Evolutionary conservation across 2,113 vertebrate species (phyloP).

Genomic region (Gulo gulo): DNA sequence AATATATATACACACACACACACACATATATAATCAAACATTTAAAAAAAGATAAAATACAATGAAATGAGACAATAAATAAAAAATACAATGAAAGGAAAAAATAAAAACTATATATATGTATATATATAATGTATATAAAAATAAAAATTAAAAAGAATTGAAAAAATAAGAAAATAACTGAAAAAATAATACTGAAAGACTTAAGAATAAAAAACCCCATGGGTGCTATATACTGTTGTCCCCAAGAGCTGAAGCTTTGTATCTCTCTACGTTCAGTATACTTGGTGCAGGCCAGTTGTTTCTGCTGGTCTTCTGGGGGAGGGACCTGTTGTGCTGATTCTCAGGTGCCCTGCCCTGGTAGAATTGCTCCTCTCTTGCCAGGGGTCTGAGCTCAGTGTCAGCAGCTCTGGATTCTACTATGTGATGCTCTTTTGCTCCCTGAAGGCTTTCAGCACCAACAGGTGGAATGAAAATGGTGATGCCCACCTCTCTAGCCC

Average conservation of each 20-base stretch:
- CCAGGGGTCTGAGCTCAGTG: background rate
- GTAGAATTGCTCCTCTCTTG: background rate
- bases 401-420: background rate
- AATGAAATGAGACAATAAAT: background rate
- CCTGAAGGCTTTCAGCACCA: background rate
- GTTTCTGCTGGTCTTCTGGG: background rate
- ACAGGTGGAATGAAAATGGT: background rate
- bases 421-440: background rate
- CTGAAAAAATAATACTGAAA: background rate
- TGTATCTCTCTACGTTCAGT: background rate
- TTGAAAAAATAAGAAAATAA: background rate
- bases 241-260: background rate
- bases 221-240: background rate
- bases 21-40: background rate
- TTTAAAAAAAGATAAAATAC: background rate
- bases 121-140: background rate
- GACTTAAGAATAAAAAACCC: background rate
- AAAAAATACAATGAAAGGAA: background rate
- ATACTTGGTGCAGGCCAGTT: background rate
- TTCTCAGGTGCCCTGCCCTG: background rate
- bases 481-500: background rate
- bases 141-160: background rate
- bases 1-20: too few relatives aligned
- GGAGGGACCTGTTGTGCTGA: background rate
- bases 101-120: background rate